Percentiles rank a stretch among this genome's conserved stretches.
Evolutionary conservation across 2,797 vertebrate species (phyloP).

Genomic region (Chelmon rostratus): DNA sequence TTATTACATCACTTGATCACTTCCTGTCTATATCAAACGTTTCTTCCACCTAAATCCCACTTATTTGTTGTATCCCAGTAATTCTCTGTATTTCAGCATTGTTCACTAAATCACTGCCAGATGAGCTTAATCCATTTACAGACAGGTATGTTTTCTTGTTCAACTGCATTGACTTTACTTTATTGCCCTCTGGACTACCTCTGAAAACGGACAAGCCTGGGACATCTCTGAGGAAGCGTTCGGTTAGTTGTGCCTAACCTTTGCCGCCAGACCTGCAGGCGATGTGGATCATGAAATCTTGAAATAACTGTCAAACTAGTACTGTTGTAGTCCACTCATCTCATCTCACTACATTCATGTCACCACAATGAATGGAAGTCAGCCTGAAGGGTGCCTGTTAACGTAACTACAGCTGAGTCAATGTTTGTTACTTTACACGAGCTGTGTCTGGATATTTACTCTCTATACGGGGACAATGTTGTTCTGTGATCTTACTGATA

Average conservation of each 20-base stretch:
- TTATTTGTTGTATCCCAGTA: slow-evolving; percentile 50
- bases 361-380: slow-evolving; percentile 67
- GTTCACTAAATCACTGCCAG: slow-evolving; percentile 70
- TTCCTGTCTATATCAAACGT: slow-evolving; percentile 53
- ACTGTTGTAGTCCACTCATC: slow-evolving; percentile 78
- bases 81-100: slow-evolving; percentile 76
- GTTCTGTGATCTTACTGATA: slow-evolving; percentile 80
- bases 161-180: slow-evolving; percentile 68
- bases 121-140: slow-evolving; percentile 54
- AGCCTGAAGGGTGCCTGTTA: slow-evolving; percentile 73
- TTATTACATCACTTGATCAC: slow-evolving; percentile 59
- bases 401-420: slow-evolving; percentile 73
- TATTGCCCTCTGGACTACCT: slow-evolving; percentile 81
- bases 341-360: slow-evolving; percentile 75
- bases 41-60: slow-evolving; percentile 22
- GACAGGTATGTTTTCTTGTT: slow-evolving; percentile 52
- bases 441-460: slow-evolving; percentile 81
- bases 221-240: slow-evolving; percentile 58
- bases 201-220: slow-evolving; percentile 70
- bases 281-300: slow-evolving; percentile 66
- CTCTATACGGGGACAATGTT: slow-evolving; percentile 73
- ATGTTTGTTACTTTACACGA: slow-evolving; percentile 74
- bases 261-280: slow-evolving; percentile 54
- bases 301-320: slow-evolving; percentile 66
- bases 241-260: slow-evolving; percentile 33